Base-by-base conservation (phyloP, 2,888 invertebrate species). In the Calliphora vomitoria region DNA sequence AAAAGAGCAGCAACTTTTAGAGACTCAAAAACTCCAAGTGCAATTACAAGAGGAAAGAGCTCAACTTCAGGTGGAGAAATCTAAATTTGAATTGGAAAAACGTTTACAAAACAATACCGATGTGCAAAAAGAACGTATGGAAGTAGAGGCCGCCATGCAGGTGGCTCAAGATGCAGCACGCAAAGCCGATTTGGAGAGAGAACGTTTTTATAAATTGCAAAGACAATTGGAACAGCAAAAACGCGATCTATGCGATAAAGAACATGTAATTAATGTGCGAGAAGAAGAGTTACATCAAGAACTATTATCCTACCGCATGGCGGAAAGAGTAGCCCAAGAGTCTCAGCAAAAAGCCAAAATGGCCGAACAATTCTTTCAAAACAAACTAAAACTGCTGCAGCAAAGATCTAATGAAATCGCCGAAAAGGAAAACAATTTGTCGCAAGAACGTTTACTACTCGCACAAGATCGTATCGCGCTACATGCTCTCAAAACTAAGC, bases 161-260 rank as follows among this genome's bases (percentile, higher is more conserved):
- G 92, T 94, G 44, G 93, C 94, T 0, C 91, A 93, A 10, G 93
- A 94, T 87, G 93, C 94, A 0, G 91, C 93, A 3, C 91, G 90
- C 0, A 93, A 92, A 74, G 92, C 94, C 0, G 94, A 94, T 87
- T 89, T 90, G 8, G 94, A 94, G 87, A 92, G 93, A 3, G 92
- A 93, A 50, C 92, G 93, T 4, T 92, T 90, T 18, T 90, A 92
- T 69, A 92, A 91, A 79, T 89, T 92, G 82, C 93, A 94, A 87
- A 90, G 94, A 0, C 92, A 94, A 13, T 64, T 92, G 47, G 94
- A 94, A 85, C 89, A 91, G 3, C 92, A 91, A 38, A 94, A 93
- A 78, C 92, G 94, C 3, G 89, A 90, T 4, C 78, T 94, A 0
- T 76, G 91, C 18, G 93, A 94, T 25, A 92, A 91, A 79, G 93